Conservation (phyloP, 1,140 invertebrate species). For the Melipona quadrifasciata region DNA sequence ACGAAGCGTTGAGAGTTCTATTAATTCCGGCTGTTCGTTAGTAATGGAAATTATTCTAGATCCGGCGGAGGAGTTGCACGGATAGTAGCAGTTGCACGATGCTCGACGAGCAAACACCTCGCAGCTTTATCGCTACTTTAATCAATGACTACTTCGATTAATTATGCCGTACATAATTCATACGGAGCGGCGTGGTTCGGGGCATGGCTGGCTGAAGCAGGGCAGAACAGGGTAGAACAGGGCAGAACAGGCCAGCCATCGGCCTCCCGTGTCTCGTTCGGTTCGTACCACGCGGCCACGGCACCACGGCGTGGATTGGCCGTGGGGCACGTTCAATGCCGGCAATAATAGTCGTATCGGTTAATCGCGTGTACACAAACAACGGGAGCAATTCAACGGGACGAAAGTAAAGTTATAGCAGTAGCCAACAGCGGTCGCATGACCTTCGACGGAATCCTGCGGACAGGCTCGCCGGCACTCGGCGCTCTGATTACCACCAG, state of each 20-base stretch:
- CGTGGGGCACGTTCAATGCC: slow-evolving; percentile 43
- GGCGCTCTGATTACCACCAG: background rate
- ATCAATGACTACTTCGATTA: slow-evolving; percentile 67
- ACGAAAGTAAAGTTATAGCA: slow-evolving; percentile 29
- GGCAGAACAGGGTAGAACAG: too few relatives aligned
- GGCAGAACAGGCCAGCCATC: too few relatives aligned
- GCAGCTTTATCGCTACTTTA: slow-evolving; percentile 63
- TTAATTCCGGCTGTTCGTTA: slow-evolving; percentile 65
- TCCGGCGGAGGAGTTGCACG: background rate
- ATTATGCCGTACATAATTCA: slow-evolving; percentile 69
- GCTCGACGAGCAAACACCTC: slow-evolving; percentile 57
- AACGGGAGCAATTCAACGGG: slow-evolving; percentile 32
- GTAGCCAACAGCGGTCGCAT: slow-evolving; percentile 1
- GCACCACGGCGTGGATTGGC: slow-evolving; percentile 26
- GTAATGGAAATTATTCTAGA: slow-evolving; percentile 68
- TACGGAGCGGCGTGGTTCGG: slow-evolving; percentile 16
- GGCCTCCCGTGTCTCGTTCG: slow-evolving; percentile 11
- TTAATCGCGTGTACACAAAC: slow-evolving; percentile 31
- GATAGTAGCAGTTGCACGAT: slow-evolving; percentile 6
- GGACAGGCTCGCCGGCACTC: slow-evolving; percentile 2
- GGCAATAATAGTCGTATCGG: slow-evolving; percentile 49
- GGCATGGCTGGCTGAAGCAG: too few relatives aligned
- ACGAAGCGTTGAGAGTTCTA: slow-evolving; percentile 55
- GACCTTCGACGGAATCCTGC: slow-evolving; percentile 26
- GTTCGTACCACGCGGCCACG: slow-evolving; percentile 28